Percentiles rank a stretch among this genome's conserved stretches.
phyloP scores from a whole-genome alignment of 2,113 vertebrate genomes.

The Hipposideros armiger region DNA sequence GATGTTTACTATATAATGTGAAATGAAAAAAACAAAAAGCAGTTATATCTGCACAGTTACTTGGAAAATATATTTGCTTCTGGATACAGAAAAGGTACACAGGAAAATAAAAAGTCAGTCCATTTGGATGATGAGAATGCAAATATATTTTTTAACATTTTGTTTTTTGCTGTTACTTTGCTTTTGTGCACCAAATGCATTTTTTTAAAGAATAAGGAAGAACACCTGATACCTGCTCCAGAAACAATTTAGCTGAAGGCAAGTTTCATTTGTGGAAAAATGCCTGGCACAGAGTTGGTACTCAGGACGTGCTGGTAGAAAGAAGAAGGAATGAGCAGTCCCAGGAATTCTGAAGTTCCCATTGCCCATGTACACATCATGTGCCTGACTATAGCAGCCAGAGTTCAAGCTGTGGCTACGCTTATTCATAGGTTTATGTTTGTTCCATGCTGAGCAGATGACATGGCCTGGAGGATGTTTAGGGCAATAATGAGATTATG shows the following conservation, averaged over 20 bases:
- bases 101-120: constrained; percentile 29
- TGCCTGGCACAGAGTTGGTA: background rate
- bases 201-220: constrained; percentile 43
- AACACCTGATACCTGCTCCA: background rate
- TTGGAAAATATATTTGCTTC: constrained; percentile 35
- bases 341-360: constrained; percentile 10
- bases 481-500: background rate
- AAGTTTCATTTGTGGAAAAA: background rate
- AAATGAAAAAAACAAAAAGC: background rate
- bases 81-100: background rate
- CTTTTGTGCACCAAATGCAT: background rate
- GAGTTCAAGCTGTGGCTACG: background rate
- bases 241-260: background rate
- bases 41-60: background rate
- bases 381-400: background rate
- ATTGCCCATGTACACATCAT: background rate
- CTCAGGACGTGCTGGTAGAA: background rate
- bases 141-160: background rate
- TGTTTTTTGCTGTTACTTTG: background rate
- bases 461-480: background rate
- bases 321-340: background rate
- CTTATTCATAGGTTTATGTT: background rate
- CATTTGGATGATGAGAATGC: background rate
- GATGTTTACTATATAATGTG: background rate
- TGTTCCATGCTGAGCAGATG: background rate